Evolutionary conservation across 2,797 vertebrate genomes (phyloP).

Genomic region (Xenops minutus): DNA sequence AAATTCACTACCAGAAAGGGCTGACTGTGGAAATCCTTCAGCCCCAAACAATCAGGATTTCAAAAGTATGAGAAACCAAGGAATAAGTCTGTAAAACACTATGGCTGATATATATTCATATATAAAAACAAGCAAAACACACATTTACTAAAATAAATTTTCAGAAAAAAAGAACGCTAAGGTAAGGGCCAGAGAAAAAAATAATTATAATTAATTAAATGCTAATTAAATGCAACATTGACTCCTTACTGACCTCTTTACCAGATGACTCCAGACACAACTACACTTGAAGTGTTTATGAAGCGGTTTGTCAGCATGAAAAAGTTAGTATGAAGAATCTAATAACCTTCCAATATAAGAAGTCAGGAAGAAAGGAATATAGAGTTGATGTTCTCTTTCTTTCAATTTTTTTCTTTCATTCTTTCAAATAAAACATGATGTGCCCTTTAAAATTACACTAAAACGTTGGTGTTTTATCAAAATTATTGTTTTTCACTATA

Average conservation of each 20-base stretch:
- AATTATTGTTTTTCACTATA: background rate
- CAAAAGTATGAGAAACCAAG: background rate
- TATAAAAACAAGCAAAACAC: background rate
- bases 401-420: background rate
- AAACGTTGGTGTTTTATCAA: background rate
- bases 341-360: background rate
- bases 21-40: background rate
- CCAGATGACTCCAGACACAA: background rate
- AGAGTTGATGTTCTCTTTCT: background rate
- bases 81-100: background rate
- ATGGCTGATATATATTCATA: background rate
- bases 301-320: background rate
- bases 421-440: background rate
- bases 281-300: background rate
- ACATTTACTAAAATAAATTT: background rate
- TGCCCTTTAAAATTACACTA: background rate
- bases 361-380: background rate
- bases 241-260: constrained; percentile 1
- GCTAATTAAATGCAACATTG: constrained; percentile 5
- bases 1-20: background rate
- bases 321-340: background rate
- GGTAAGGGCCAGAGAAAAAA: background rate
- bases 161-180: background rate
- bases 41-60: background rate
- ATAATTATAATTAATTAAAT: background rate